Base-by-base conservation (phyloP, 2,888 invertebrate species). In the Lathronympha strigana region DNA sequence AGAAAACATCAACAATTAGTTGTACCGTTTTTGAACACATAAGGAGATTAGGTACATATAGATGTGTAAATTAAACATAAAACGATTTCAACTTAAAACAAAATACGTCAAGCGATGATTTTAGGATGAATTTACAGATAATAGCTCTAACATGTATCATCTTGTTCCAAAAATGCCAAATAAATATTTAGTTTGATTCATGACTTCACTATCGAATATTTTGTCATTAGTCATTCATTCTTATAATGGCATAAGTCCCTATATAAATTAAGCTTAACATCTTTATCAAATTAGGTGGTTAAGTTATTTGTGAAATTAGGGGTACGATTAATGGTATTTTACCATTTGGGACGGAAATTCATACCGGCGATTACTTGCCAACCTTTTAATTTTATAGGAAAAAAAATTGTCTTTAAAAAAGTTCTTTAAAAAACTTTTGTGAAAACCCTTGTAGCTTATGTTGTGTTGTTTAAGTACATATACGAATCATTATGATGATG, bases 1-100 rank as follows among this genome's bases (percentile, higher is more conserved):
- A 53, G 58, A 53, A 60, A 64, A 64, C 64, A 64, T 49, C 60
- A 66, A 66, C 60, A 66, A 66, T 38, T 54, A 66, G 53, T 66
- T 66, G 60, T 66, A 66, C 66, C 66, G n/a, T 23, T 40, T 45
- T 61, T 66, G 66, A 66, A 66, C 66, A 66, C 66, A 47, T 66
- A 60, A 60, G 64, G 58, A 64, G 58, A 45, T n/a, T 51, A 58
- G 64, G 64, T 64, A 58, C 64, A 43, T 51, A 38, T 47, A 54
- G 21, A 66, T 66, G 60, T 43, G 23, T 23, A 43, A 40, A 54
- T 54, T 51, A 43, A 50, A 17, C 40, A 64, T 38, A n/a, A 38
- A 28, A 40, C 15, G 45, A 31, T 57, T 19, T 40, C n/a, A 40
- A 33, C 49, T 33, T 43, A 31, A 63, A 64, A 60, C 45, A 33